phyloP scores from a whole-genome alignment of 2,113 vertebrate genomes.

The Galeopterus variegatus region DNA sequence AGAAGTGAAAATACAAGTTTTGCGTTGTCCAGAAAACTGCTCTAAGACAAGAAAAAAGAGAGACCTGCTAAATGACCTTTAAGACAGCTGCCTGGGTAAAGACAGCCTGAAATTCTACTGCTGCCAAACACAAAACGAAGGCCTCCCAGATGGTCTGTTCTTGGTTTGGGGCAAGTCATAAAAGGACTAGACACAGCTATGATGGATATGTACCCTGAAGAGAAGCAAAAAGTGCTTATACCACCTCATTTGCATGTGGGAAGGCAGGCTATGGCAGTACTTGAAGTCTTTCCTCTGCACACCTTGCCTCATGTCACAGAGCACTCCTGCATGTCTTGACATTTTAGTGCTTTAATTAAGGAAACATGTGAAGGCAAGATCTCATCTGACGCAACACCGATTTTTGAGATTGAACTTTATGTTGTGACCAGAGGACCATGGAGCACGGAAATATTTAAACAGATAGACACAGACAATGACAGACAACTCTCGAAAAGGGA shows the following conservation, averaged over 20 bases:
- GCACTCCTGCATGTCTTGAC: background rate
- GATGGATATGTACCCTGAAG: slow-evolving; percentile 95
- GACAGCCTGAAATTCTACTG: slow-evolving; percentile 95
- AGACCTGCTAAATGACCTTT: slow-evolving; percentile 95
- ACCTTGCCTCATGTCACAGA: background rate
- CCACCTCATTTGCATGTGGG: slow-evolving; percentile 94
- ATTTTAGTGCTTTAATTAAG: background rate
- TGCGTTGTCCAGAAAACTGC: slow-evolving; percentile 91
- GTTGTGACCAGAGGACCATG: slow-evolving; percentile 95
- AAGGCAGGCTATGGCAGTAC: slow-evolving; percentile 91
- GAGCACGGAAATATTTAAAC: slow-evolving; percentile 94
- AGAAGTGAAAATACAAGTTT: slow-evolving; percentile 91
- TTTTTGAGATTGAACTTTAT: slow-evolving; percentile 97
- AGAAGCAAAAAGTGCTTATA: slow-evolving; percentile 94
- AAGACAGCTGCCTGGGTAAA: slow-evolving; percentile 93
- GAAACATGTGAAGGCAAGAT: slow-evolving; percentile 89
- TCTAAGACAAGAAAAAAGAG: slow-evolving; percentile 92
- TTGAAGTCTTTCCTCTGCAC: background rate
- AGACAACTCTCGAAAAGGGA: slow-evolving; percentile 93
- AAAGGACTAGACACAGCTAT: slow-evolving; percentile 95
- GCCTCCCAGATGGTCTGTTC: slow-evolving; percentile 96
- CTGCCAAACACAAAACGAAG: slow-evolving; percentile 94
- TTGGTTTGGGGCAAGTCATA: slow-evolving; percentile 96
- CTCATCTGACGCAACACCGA: slow-evolving; percentile 94
- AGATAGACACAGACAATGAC: slow-evolving; percentile 93